Conservation (phyloP, 2,797 vertebrate genomes). For the Loris lydekkerianus region DNA sequence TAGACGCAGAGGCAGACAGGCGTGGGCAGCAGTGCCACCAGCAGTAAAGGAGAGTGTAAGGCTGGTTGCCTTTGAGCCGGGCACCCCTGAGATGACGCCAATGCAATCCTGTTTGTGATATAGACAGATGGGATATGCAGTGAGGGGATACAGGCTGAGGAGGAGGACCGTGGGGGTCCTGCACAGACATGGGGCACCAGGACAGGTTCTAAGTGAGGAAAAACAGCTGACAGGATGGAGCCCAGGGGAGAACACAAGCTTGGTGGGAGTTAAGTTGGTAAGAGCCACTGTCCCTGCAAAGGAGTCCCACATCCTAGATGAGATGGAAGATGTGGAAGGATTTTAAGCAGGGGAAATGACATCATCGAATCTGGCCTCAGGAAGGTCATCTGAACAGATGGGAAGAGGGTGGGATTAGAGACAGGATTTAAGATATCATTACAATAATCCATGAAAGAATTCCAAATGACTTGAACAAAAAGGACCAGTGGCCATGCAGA, state of each 20-base stretch:
- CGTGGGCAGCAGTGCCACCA: not conserved
- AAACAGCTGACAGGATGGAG: not conserved
- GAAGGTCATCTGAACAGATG: not conserved
- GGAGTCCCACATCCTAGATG: not conserved
- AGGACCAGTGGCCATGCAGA: not conserved
- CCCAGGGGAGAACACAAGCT: not conserved
- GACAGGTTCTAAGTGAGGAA: not conserved
- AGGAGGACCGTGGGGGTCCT: not conserved
- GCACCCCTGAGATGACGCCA: not conserved
- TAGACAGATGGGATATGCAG: fast-evolving
- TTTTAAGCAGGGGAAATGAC: not conserved
- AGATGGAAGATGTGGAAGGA: not conserved
- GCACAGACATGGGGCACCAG: not conserved
- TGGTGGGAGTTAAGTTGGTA: not conserved
- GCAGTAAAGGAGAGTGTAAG: not conserved
- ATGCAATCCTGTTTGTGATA: not conserved
- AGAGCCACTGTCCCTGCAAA: not conserved
- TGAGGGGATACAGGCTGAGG: fast-evolving
- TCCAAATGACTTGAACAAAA: not conserved
- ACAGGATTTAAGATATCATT: not conserved
- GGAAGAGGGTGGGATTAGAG: not conserved
- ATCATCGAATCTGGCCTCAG: not conserved
- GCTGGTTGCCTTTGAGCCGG: not conserved
- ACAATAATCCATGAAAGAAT: not conserved
- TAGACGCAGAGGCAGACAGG: not conserved